Conservation (phyloP, 2,797 vertebrate genomes). For the Tapirus indicus region DNA sequence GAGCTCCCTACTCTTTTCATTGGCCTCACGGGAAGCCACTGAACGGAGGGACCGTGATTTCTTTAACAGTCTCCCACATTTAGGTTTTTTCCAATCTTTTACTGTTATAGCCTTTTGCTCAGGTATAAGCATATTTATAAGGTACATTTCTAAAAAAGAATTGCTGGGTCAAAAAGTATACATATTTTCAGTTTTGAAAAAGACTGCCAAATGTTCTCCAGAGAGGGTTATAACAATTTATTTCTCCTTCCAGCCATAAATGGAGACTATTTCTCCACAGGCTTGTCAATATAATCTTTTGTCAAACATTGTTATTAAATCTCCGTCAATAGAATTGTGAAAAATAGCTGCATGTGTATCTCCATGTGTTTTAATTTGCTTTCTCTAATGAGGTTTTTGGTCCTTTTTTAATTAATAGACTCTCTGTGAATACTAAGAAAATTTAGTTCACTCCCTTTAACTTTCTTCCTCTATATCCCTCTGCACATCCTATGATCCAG, state of each 20-base stretch:
- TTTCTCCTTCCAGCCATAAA: not conserved
- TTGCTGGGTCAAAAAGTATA: not conserved
- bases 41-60: not conserved
- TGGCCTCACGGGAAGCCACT: not conserved
- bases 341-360: not conserved
- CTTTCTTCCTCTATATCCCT: not conserved
- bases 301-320: not conserved
- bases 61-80: not conserved
- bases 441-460: not conserved
- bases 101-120: not conserved
- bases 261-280: not conserved
- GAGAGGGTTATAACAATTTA: not conserved
- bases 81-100: not conserved
- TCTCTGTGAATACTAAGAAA: conserved; percentile 9
- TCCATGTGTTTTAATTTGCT: not conserved
- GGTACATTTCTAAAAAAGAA: not conserved
- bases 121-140: not conserved
- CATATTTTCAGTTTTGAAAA: not conserved
- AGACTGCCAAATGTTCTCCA: not conserved
- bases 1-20: not conserved
- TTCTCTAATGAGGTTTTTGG: not conserved
- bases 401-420: not conserved
- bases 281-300: not conserved
- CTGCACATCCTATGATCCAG: not conserved
- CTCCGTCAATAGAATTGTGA: not conserved